A percentile compares a stretch with the other conserved stretches of the same genome.
These are phyloP conservation scores for Plecturocebus donacophilus DNA, from an alignment of 2,113 vertebrate genomes.

Conservation along the genomic window DNA sequence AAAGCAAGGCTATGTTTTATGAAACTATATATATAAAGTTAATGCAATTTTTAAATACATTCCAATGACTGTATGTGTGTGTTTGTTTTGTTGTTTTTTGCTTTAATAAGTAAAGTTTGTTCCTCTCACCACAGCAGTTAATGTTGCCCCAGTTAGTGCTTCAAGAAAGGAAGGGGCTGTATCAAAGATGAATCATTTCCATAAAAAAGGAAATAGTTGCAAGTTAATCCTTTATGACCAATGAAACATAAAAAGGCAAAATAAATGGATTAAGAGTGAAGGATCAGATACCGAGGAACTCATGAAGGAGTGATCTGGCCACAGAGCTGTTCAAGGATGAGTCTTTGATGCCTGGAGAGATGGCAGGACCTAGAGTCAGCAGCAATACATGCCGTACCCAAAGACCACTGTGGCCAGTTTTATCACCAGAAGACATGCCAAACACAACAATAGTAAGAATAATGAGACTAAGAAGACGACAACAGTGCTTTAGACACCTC, in stretches of 20 bases:
- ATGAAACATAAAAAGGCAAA: not conserved
- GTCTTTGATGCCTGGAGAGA: not conserved
- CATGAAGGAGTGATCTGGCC: not conserved
- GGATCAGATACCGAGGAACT: not conserved
- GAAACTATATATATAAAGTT: not conserved
- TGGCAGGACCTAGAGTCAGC: not conserved
- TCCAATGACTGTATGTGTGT: not conserved
- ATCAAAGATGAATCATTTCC: not conserved
- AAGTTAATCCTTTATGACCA: not conserved
- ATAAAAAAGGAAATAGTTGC: not conserved
- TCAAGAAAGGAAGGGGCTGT: not conserved
- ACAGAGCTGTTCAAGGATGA: not conserved
- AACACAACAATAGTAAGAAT: not conserved
- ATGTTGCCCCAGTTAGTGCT: not conserved
- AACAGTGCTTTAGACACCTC: not conserved
- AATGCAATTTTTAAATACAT: not conserved
- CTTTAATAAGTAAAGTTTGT: not conserved
- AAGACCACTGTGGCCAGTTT: no score
- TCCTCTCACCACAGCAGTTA: not conserved
- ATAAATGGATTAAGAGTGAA: not conserved
- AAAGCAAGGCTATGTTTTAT: not conserved
- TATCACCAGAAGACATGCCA: not conserved
- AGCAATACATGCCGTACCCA: not conserved
- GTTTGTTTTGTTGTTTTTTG: not conserved
- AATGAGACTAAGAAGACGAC: no score